phyloP scores from a whole-genome alignment of 2,113 vertebrate species.

The Phylloscopus trochilus region DNA sequence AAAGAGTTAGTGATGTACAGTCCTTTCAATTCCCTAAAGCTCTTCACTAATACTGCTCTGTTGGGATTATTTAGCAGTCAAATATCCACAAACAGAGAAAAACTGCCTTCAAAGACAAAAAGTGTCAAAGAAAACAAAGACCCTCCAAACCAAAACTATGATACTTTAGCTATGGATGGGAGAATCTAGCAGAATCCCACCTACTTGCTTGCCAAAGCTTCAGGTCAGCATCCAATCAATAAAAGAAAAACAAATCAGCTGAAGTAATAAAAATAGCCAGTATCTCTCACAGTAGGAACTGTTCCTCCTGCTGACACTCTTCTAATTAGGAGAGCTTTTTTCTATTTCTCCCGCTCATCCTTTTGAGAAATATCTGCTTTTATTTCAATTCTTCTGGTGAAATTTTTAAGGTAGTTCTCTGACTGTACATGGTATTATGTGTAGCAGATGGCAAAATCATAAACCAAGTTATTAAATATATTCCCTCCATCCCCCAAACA shows the following conservation, averaged over 20 bases:
- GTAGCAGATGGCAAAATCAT: slow-evolving; percentile 14
- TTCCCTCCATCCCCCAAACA: not conserved
- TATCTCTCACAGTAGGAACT: not conserved
- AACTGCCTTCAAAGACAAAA: not conserved
- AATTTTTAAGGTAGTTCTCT: not conserved
- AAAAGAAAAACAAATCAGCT: not conserved
- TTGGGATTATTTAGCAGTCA: not conserved
- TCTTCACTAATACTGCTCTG: not conserved
- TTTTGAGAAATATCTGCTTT: not conserved
- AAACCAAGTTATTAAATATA: slow-evolving; percentile 29
- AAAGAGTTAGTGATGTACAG: not conserved
- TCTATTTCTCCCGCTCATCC: not conserved
- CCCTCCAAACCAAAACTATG: not conserved
- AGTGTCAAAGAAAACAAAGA: not conserved
- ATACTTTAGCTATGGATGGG: not conserved
- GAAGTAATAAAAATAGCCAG: not conserved
- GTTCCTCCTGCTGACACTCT: not conserved
- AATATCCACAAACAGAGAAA: not conserved
- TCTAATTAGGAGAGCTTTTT: not conserved
- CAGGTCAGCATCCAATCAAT: not conserved
- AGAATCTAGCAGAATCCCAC: not conserved
- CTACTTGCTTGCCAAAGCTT: not conserved
- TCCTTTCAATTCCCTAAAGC: not conserved
- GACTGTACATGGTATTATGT: not conserved
- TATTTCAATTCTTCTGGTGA: not conserved